Evolutionary conservation across 2,113 vertebrate species (phyloP).

Genomic region (Pavo muticus): DNA sequence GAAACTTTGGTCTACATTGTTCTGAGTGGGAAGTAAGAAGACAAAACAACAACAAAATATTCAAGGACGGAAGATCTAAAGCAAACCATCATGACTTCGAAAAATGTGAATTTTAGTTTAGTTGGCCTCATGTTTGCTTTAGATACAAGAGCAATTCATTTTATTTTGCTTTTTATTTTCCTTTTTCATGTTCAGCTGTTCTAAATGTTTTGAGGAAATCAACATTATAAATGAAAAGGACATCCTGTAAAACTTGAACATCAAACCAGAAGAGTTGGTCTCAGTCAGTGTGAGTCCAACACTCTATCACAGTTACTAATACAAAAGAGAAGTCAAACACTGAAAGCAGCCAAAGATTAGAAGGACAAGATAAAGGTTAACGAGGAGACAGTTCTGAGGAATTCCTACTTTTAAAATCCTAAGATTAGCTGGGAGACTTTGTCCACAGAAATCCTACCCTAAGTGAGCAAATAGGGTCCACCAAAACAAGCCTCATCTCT

Average conservation of each 20-base stretch:
- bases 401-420: not conserved
- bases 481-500: not conserved
- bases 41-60: not conserved
- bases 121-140: not conserved
- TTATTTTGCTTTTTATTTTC: not conserved
- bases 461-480: accelerated
- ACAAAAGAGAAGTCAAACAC: not conserved
- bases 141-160: not conserved
- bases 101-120: not conserved
- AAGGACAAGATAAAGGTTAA: not conserved
- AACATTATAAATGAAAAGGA: not conserved
- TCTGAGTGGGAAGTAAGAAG: not conserved
- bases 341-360: not conserved
- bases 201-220: not conserved
- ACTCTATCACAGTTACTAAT: not conserved
- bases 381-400: not conserved
- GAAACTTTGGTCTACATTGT: not conserved
- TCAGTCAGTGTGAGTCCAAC: not conserved
- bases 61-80: not conserved
- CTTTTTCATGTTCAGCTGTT: not conserved
- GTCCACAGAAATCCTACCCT: not conserved
- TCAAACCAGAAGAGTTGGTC: not conserved
- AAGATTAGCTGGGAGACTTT: not conserved
- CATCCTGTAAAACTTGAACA: not conserved
- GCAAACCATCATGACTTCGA: not conserved